Evolutionary conservation across 2,113 vertebrate genomes (phyloP).

Genomic region (Ariopsis seemanni): DNA sequence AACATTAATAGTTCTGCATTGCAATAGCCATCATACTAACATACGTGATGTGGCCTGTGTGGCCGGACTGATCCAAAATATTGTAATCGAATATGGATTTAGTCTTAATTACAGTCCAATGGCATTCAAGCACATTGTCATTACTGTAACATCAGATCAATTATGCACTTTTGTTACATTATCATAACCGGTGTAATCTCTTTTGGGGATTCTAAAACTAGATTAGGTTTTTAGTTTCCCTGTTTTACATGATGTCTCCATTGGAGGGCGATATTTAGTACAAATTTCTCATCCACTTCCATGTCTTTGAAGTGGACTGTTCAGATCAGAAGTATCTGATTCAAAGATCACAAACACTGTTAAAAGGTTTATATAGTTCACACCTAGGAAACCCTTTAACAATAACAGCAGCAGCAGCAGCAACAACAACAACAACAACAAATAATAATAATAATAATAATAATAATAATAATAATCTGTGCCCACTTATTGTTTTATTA

Average conservation of each 20-base stretch:
- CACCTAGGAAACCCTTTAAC: no score
- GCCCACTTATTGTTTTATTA: neutral
- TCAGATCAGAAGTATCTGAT: neutral
- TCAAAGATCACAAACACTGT: neutral
- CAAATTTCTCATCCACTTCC: neutral
- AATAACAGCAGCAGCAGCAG: no score
- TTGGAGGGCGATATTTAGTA: constrained; percentile 11
- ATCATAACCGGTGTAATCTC: neutral
- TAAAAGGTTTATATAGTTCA: neutral
- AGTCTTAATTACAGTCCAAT: neutral
- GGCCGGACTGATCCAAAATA: neutral
- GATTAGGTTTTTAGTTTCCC: neutral
- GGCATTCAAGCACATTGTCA: neutral
- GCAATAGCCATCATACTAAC: neutral
- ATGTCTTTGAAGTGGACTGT: neutral
- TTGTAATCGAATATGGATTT: neutral
- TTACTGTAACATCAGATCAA: neutral
- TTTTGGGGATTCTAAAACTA: neutral
- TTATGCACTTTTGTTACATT: neutral
- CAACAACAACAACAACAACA: no score
- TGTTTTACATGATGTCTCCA: neutral
- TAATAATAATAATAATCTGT: no score
- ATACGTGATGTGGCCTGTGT: neutral
- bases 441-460: no score
- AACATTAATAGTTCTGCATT: neutral